Evolutionary conservation across 2,888 invertebrate species (phyloP), one percentile per base, ranked within the genome.

Genomic region (Macropis europaea): DNA sequence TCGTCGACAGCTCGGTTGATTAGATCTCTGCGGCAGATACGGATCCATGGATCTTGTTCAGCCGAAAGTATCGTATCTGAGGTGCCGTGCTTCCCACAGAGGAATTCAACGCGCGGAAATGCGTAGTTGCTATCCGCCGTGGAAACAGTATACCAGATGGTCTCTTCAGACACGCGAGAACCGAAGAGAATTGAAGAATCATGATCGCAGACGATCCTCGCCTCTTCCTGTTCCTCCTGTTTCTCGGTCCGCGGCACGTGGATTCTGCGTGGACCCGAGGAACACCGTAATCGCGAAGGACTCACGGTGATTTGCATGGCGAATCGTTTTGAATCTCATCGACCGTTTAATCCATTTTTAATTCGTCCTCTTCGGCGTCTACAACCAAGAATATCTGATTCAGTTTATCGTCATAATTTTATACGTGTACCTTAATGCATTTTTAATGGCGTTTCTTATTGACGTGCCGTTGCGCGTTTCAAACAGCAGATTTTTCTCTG

Each of bases 81-180:
- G 40, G 42, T 24, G 43, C 30, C 50, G 22, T 26, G 63, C 62
- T 72, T 75, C 81, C 64, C 77, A 68, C 73, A 73, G 76, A 57
- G 69, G 77, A 84, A 83, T 78, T 63, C 61, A 77, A 82, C 63
- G 80, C 69, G 82, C 82, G 81, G 83, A 81, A 80, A 72, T 78
- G 53, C 70, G 66, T 63, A 69, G 75, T 72, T 63, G 64, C 73
- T 78, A 64, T 50, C 68, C 69, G 66, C 52, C 56, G 57, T 73
- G 70, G 82, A 83, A 84, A 83, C 74, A 71, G 73, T 78, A 83
- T 77, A 82, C 80, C 72, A 50, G 42, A 62, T 57, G 62, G 61
- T 40, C 73, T 32, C 47, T 52, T 36, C 43, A 63, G 76, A 78
- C 64, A 78, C 69, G 53, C 68, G 74, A 79, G 76, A 72, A 64